Evolutionary conservation across 2,888 invertebrate genomes (phyloP), one percentile per base, ranked within the genome.

Genomic region (Brachyptera putata): DNA sequence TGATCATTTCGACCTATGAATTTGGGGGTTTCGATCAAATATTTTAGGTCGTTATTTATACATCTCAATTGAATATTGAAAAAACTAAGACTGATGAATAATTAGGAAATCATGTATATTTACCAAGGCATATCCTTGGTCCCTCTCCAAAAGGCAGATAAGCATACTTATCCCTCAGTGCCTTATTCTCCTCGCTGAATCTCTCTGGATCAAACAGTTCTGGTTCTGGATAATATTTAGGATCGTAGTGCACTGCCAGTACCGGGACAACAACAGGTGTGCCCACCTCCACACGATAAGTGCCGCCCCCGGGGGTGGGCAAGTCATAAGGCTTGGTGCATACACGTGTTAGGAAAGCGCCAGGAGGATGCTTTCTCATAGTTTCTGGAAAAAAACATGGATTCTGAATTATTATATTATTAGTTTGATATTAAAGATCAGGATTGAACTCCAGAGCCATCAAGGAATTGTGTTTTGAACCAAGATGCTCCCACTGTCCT

Each of bases 171-270:
- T 66, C 68, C 11, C 70, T 67, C 1, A 65, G 62, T 3, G 64
- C 67, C 61, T 74, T 75, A 13, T 70, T 71, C n/a, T 74, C 74
- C 1, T 71, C 71, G 0, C 65, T 67, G 66, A 77, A 77, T 57
- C 76, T 68, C 58, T 77, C 75, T 0, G 77, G 78, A 63, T 77
- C 72, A 63, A 77, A 78, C 63, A 69, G 69, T 36, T 73, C 69
- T 1, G 77, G 77, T 56, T 77, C 70, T 1, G 75, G 72, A 63
- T 69, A 78, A 66, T 73, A 73, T 36, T 72, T 67, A 1, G 71
- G 70, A 66, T 77, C 76, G 50, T 70, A 70, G 60, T 77, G 77
- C 13, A 77, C 26, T 0, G 70, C 72, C 2, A 65, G 61, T 56
- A 74, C 66, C 0, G 76, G 70, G n/a, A 77, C 69, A 1, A 68